A percentile compares a stretch with the other conserved stretches of the same genome.
Evolutionary conservation across 2,113 vertebrate species (phyloP).

Genomic region (Sebastes fasciatus): DNA sequence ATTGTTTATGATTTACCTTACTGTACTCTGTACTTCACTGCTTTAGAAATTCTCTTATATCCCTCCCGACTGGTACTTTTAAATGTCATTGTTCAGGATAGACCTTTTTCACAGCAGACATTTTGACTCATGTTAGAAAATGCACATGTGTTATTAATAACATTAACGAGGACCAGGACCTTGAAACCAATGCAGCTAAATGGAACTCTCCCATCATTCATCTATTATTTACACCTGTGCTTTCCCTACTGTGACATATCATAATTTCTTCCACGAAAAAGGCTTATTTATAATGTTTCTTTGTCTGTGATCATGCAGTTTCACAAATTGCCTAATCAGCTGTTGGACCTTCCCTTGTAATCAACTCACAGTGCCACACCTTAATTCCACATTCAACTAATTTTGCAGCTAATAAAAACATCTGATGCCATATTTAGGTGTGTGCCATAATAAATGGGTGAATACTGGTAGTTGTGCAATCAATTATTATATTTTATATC

Average conservation of each 20-base stretch:
- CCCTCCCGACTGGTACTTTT: not conserved
- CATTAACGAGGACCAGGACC: not conserved
- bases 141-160: not conserved
- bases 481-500: not conserved
- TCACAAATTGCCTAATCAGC: not conserved
- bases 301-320: not conserved
- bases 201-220: not conserved
- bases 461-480: not conserved
- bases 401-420: not conserved
- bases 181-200: not conserved
- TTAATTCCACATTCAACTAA: not conserved
- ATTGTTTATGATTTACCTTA: not conserved
- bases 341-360: not conserved
- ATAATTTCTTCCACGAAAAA: not conserved
- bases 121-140: not conserved
- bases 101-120: not conserved
- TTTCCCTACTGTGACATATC: not conserved
- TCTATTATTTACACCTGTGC: not conserved
- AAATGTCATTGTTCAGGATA: not conserved
- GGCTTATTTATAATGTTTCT: not conserved
- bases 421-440: not conserved
- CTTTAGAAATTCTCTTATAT: not conserved
- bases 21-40: not conserved
- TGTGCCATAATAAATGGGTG: not conserved
- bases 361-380: not conserved